Base-by-base conservation (phyloP, 1,140 invertebrate genomes). In the Campoletis sonorensis region DNA sequence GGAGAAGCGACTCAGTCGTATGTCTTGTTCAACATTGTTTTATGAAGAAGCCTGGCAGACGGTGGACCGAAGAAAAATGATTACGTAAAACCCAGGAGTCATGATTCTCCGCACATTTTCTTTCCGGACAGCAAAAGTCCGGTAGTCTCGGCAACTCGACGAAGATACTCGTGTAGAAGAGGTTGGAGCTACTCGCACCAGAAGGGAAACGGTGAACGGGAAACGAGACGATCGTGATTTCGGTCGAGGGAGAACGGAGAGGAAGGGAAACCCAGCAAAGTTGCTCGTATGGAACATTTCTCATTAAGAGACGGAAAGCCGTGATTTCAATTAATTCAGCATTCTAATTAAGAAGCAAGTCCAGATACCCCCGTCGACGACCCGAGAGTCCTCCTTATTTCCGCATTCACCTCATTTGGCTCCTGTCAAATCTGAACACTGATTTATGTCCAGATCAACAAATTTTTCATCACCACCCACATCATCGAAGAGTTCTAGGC, bases 311-410 rank as follows among this genome's bases (percentile, higher is more conserved):
- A 71, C 4, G 51, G 61, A 79, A 79, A 70, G 37, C 54, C 21
- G 30, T 64, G 21, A 71, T 75, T 81, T 80, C 85, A 84, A 84
- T 86, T 86, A 86, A 51, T 86, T 82, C 76, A 64, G 82, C 78
- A 86, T 83, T 82, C 85, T 86, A 86, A 86, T 85, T 84, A 84
- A 83, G 80, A 83, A 61, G 45, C 26, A 58, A 58, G 26, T 77
- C 73, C 21, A 13, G 18, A 77, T 54, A 30, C 49, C 18, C 49
- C 18, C 1, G 18, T 0, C 51, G 4, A 79, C 13, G 33, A 45
- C 7, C 40, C 13, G 40, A 45, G 30, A 40, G n/a, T 13, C 1
- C 5, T 54, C n/a, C 18, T 1, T n/a, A 54, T 54, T 54, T 54
- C n/a, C 2, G 10, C 49, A 7, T 51, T 51, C 15, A 13, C 49